Evolutionary conservation across 1,140 invertebrate species (phyloP), one percentile per base, ranked within the genome.

Genomic region (Vanessa tameamea): DNA sequence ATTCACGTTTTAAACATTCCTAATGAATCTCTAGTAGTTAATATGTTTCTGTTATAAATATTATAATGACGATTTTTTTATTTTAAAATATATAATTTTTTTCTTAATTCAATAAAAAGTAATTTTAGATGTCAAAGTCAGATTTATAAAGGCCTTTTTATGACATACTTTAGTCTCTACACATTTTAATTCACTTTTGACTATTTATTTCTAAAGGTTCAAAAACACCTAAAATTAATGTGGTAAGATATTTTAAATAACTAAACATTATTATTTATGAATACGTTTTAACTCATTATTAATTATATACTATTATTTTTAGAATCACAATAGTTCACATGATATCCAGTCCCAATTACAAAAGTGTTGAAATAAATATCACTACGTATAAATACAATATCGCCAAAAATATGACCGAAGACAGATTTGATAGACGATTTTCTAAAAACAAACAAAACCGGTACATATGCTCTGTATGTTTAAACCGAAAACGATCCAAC

Each of bases 401-500:
- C 47, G 43, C 31, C 12, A 63, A 76, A 48, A 78, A 73, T 12
- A 84, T 84, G 80, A 78, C 82, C 26, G 55, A 77, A 76, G 70
- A 77, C 16, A 78, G 53, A 72, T 8, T 65, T 26, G 73, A 78
- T 51, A 78, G 67, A 57, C 47, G 26, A 6, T 31, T 69, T 48
- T 47, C 66, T 63, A 75, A 73, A 64, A 47, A 26, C 11, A 59
- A 73, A 61, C 70, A 70, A 59, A 82, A 82, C n/a, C 77, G 73
- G 78, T 87, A 85, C 57, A 82, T 89, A 43, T 89, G 87, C 72
- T 86, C 85, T 13, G 82, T 88, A 12, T 89, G 87, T 73, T 74
- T 87, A 12, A 89, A 87, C 63, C 75, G 72, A 69, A 85, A 80
- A 50, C 55, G 73, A 1, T 76, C 69, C 64, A 71, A 76, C 66